Base-by-base conservation (phyloP, 2,113 vertebrate species). In the Pantherophis guttatus region DNA sequence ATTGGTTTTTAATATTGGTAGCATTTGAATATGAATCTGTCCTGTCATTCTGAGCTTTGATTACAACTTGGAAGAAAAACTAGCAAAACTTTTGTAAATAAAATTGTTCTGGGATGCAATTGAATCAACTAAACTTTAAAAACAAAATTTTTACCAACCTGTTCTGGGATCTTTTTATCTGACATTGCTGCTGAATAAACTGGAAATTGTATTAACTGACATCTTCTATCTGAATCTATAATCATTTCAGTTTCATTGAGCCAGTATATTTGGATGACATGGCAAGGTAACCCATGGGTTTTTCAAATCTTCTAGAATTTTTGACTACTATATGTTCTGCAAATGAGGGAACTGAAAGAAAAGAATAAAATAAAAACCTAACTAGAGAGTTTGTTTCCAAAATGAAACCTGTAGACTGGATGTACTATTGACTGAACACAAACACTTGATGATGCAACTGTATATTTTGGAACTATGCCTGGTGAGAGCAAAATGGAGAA, bases 1-100 rank as follows among this genome's bases (percentile, higher is more conserved):
- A 92, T 88, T 92, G 8, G 48, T 39, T 92, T 92, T 65, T 92
- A 92, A 88, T 88, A 44, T 88, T 65, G 86, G 58, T 29, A 88
- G 86, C 21, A 48, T 92, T 65, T 88, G 86, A 53, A 44, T 70
- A 17, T 54, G 48, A 70, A 19, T 54, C 26, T 92, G 19, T 52
- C 52, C 7, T 54, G 48, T 88, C 50, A 54, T 88, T 92, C 15
- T 39, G 19, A 53, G 48, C 48, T 52, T 48, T 50, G 54, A 12
- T 23, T 58, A 24, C 29, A 88, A 7, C 58, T 62, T 92, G 86
- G 65, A 88, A 88, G 86, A 19, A 50, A 39, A 87, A 86, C 48
- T 24, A 92, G 17, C 29, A 21, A 17, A 53, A 26, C 11, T 29
- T 87, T 62, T 52, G 29, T 59, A 8, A 87, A 87, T 24, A 21